Evolutionary conservation across 92 coral and sea anemone genomes (phyloP).

Genomic region (Blastomussa wellsi): DNA sequence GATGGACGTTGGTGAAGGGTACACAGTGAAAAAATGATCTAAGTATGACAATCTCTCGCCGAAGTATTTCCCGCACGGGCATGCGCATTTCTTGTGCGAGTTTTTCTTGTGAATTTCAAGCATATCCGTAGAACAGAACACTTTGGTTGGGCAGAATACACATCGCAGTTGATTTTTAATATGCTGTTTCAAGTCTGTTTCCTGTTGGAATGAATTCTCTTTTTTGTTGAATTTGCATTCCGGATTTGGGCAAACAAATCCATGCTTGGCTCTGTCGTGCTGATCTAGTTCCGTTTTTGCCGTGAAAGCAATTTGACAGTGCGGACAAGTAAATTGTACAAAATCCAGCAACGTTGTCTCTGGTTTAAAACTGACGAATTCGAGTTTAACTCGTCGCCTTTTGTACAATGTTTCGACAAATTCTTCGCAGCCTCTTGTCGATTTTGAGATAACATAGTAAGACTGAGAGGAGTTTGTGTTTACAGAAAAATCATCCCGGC

Average conservation of each 20-base stretch:
- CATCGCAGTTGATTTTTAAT: conserved; percentile 63
- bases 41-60: conserved; percentile 72
- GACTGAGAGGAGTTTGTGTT: not conserved
- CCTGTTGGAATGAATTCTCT: conserved; percentile 65
- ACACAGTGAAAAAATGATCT: conserved; percentile 80
- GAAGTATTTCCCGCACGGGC: conserved; percentile 79
- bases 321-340: conserved; percentile 59
- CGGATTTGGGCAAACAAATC: conserved; percentile 66
- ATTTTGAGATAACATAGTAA: conserved; percentile 38
- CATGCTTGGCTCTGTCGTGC: conserved; percentile 69
- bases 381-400: conserved; percentile 17
- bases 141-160: conserved; percentile 77
- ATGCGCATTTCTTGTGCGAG: conserved; percentile 82
- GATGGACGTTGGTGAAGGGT: conserved; percentile 67
- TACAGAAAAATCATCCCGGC: not conserved
- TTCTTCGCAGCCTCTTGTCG: conserved; percentile 24
- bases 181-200: conserved; percentile 60
- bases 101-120: conserved; percentile 69
- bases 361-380: conserved; percentile 1
- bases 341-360: conserved; percentile 48
- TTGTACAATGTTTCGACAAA: conserved; percentile 26
- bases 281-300: conserved; percentile 40
- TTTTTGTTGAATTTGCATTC: conserved; percentile 59
- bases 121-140: conserved; percentile 63
- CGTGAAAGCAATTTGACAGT: conserved; percentile 64